These are phyloP conservation scores for Dendrophyllia cribrosa DNA, from an alignment of 64 coral and sea anemone species.

Conservation along the genomic window DNA sequence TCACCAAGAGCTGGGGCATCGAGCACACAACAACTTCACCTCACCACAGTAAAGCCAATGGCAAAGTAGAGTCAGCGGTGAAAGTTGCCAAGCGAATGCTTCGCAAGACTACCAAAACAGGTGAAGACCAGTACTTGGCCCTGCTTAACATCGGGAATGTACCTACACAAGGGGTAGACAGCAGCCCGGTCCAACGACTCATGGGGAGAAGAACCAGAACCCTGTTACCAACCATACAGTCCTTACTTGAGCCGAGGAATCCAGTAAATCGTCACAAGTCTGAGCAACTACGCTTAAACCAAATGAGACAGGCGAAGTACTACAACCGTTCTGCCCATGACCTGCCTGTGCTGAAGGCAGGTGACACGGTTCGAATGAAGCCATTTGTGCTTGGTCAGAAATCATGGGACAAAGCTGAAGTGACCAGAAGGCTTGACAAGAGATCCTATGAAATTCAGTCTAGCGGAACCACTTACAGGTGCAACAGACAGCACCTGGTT, in stretches of 20 bases:
- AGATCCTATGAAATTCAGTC: too few species aligned
- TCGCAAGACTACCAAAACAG: constrained; percentile 32
- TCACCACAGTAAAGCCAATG: constrained; percentile 42
- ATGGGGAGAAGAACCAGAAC: constrained; percentile 39
- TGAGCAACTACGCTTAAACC: too few species aligned
- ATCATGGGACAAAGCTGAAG: too few species aligned
- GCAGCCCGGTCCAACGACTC: constrained; percentile 36
- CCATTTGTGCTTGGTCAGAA: too few species aligned
- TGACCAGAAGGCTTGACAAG: too few species aligned
- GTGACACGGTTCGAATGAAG: too few species aligned
- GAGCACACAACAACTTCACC: too few species aligned
- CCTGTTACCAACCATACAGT: constrained; percentile 38
- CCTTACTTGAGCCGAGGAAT: constrained; percentile 20
- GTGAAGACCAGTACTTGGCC: constrained; percentile 60
- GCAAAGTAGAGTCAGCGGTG: constrained; percentile 49
- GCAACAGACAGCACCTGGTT: too few species aligned
- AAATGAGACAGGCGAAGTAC: too few species aligned
- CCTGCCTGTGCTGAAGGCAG: too few species aligned
- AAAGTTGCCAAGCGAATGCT: constrained; percentile 56
- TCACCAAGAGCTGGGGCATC: constrained; percentile 18
- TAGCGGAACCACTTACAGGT: too few species aligned
- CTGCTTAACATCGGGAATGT: constrained; percentile 58
- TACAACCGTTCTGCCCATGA: too few species aligned
- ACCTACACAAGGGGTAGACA: constrained; percentile 40
- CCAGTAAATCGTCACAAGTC: neutral